These are phyloP conservation scores for Lasioglossum malachurum DNA, from an alignment of 2,888 invertebrate genomes.

Conservation along the genomic window DNA sequence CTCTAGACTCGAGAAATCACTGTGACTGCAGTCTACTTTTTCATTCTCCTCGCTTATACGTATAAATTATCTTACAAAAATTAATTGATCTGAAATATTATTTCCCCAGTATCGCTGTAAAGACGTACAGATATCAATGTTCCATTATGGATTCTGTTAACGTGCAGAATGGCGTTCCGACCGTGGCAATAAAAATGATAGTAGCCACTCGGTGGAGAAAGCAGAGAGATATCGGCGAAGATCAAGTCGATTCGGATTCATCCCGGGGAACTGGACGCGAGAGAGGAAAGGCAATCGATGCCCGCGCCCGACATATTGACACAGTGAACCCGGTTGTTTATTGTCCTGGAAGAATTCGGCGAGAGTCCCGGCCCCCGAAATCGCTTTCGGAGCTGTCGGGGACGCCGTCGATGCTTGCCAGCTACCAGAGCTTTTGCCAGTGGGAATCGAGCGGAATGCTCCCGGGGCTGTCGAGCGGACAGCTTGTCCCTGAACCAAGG, in stretches of 20 bases:
- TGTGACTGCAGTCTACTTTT: background rate
- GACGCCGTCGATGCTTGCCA: slow-evolving; percentile 25
- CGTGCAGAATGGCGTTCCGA: background rate
- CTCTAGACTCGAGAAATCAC: background rate
- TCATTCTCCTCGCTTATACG: background rate
- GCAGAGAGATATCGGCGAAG: background rate
- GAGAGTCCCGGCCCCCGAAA: background rate
- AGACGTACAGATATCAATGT: background rate
- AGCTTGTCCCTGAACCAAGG: background rate
- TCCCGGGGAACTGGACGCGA: background rate
- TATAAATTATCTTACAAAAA: background rate
- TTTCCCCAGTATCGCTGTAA: background rate
- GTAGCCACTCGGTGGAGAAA: background rate
- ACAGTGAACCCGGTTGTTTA: slow-evolving; percentile 19
- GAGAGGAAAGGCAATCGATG: background rate
- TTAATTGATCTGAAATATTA: background rate
- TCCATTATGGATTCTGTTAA: background rate
- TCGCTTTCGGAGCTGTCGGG: slow-evolving; percentile 12
- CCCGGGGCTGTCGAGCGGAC: background rate
- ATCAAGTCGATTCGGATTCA: slow-evolving; percentile 1
- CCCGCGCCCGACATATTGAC: background rate
- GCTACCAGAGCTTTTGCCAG: slow-evolving; percentile 32
- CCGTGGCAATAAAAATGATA: background rate
- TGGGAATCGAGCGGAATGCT: background rate
- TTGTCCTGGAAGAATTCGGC: slow-evolving; percentile 16